Evolutionary conservation across 1,140 invertebrate species (phyloP), one percentile per base, ranked within the genome.

Genomic region (Polypedilum vanderplanki): DNA sequence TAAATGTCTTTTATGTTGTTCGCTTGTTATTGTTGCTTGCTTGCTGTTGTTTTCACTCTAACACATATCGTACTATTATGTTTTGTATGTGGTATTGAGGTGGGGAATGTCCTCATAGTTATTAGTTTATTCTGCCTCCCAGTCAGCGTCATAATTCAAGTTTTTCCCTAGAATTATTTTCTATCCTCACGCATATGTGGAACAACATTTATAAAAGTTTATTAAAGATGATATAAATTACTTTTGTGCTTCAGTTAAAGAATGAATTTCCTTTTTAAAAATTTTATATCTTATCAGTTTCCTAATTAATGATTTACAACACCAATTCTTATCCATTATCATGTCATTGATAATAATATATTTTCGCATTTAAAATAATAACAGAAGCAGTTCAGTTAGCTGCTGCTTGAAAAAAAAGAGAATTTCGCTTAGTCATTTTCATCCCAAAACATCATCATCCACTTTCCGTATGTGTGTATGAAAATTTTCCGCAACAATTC

Each of bases 1-100:
- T 57, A 57, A 57, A 57, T 57, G 46, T 57, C 46, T 57, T 57
- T 57, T 57, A 57, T 57, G 46, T 57, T 46, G 15, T 15, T 46
- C n/a, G 46, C 46, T 57, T 57, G 46, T 57, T 57, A 57, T 57
- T 57, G 46, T 57, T 57, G 46, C n/a, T 57, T 57, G n/a, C n/a
- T 57, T 57, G 46, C n/a, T 57, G 46, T 57, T 12, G 8, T 57
- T 57, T 57, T 9, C 0, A 15, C 41, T 46, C 41, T 8, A 3
- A n/a, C 24, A 33, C 24, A 33, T 57, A n/a, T 12, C n/a, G 46
- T 57, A 57, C 9, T 12, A 57, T 46, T 8, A 7, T 41, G 41
- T 10, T 15, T 8, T 46, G 41, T 1, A 46, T 46, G 7, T 3
- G 7, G 15, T 46, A 7, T 15, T 57, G n/a, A 15, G 4, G 46